These are phyloP conservation scores for Caenorhabditis sp. DNA, from an alignment of 2,888 invertebrate genomes.

Conservation along the genomic window DNA sequence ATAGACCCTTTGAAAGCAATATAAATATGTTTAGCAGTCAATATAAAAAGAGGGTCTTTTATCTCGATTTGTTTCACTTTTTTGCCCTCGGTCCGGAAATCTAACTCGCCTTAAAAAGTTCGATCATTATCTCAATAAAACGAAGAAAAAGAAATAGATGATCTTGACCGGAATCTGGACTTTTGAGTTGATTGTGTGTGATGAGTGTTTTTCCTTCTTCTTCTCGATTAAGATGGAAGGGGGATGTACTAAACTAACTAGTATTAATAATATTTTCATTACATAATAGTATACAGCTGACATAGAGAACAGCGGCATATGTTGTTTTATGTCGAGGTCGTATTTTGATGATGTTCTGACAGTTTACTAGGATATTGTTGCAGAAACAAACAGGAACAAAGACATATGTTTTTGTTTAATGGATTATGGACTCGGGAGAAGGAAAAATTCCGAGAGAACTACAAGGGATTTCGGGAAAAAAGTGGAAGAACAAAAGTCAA, in stretches of 20 bases:
- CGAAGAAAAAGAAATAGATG: neutral
- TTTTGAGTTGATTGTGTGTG: neutral
- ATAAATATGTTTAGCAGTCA: no score
- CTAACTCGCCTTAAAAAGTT: neutral
- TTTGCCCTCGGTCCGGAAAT: neutral
- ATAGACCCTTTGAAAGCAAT: no score
- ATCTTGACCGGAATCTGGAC: neutral
- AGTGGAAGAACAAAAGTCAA: no score
- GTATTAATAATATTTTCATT: neutral
- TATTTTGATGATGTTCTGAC: neutral
- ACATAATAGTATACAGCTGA: neutral
- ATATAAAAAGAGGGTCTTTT: no score
- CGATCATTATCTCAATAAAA: neutral
- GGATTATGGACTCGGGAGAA: no score
- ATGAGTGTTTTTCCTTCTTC: no score
- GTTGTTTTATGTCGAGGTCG: neutral
- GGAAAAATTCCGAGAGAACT: no score
- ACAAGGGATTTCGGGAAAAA: no score
- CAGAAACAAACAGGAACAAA: neutral
- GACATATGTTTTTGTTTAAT: neutral
- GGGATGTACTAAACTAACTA: no score
- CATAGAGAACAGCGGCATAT: neutral
- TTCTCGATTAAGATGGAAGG: no score
- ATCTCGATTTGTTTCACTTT: no score
- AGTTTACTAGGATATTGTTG: neutral